These are phyloP conservation scores for Nowickia ferox DNA, from an alignment of 2,888 invertebrate species.

Conservation along the genomic window DNA sequence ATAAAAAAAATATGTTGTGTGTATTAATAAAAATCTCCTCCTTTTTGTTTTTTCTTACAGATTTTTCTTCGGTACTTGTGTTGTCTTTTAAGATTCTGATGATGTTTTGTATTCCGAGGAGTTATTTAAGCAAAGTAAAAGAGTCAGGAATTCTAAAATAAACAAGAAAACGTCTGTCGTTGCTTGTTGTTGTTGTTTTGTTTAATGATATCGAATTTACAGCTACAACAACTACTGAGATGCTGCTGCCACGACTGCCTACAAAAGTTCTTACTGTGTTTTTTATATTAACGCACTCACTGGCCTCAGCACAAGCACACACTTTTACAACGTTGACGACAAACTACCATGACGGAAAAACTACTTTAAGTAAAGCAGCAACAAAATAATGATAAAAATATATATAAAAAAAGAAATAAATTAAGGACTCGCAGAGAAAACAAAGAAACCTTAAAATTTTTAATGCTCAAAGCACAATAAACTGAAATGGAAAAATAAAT, in stretches of 20 bases:
- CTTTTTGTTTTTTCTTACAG: constrained; percentile 35
- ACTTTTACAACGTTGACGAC: constrained; percentile 50
- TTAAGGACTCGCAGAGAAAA: not conserved
- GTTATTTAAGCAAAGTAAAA: constrained; percentile 21
- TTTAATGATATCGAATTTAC: constrained; percentile 60
- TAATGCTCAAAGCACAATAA: constrained; percentile 24
- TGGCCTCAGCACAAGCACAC: constrained; percentile 9
- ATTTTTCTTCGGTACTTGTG: constrained; percentile 18
- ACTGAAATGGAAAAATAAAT: constrained; percentile 52
- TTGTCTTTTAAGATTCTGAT: constrained; percentile 32
- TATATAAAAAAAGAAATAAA: not conserved
- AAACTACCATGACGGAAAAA: constrained; percentile 61
- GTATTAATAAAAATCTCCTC: constrained; percentile 27
- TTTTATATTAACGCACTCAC: constrained; percentile 43
- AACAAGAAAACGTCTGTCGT: constrained; percentile 55
- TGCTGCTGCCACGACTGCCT: constrained; percentile 2
- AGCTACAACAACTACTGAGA: constrained; percentile 43
- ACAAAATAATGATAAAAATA: not conserved
- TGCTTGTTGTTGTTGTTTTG: constrained; percentile 20
- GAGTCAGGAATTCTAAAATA: constrained; percentile 44
- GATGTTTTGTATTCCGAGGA: constrained; percentile 40
- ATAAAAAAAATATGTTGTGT: constrained; percentile 60
- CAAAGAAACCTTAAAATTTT: constrained; percentile 41
- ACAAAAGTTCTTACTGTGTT: constrained; percentile 52
- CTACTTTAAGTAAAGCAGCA: constrained; percentile 31